A percentile compares a stretch with the other conserved stretches of the same genome.
Evolutionary conservation across 2,113 vertebrate genomes (phyloP).

Genomic region (Ceratotherium simum): DNA sequence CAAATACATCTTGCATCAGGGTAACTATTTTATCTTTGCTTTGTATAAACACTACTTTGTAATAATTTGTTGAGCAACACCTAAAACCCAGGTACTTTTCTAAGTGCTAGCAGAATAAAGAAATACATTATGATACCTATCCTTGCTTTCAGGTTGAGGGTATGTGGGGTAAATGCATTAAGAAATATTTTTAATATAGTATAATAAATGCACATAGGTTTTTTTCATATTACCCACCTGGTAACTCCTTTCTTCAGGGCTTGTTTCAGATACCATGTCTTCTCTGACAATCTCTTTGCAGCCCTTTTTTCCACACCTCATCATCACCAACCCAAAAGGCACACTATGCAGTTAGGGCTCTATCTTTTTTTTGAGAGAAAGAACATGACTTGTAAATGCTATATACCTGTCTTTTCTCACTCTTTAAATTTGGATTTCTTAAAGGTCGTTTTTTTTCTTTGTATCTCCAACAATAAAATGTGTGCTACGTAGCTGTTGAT

Average conservation of each 20-base stretch:
- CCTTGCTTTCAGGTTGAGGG: not conserved
- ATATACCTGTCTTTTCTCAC: not conserved
- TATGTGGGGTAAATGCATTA: not conserved
- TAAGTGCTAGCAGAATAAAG: not conserved
- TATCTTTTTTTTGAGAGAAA: not conserved
- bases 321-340: not conserved
- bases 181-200: not conserved
- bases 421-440: not conserved
- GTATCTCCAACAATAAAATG: not conserved
- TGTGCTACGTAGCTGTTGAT: not conserved
- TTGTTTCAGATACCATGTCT: not conserved
- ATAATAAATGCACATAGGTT: not conserved
- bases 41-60: not conserved
- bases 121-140: not conserved
- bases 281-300: not conserved
- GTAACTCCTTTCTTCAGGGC: not conserved
- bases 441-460: not conserved
- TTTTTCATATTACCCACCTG: not conserved
- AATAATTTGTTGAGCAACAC: not conserved
- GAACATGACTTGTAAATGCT: not conserved
- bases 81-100: not conserved
- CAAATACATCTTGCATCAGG: not conserved
- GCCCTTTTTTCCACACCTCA: not conserved
- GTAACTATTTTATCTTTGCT: not conserved
- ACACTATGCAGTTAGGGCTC: not conserved